phyloP scores from a whole-genome alignment of 2,888 invertebrate genomes.

The Myopa tessellatipennis region DNA sequence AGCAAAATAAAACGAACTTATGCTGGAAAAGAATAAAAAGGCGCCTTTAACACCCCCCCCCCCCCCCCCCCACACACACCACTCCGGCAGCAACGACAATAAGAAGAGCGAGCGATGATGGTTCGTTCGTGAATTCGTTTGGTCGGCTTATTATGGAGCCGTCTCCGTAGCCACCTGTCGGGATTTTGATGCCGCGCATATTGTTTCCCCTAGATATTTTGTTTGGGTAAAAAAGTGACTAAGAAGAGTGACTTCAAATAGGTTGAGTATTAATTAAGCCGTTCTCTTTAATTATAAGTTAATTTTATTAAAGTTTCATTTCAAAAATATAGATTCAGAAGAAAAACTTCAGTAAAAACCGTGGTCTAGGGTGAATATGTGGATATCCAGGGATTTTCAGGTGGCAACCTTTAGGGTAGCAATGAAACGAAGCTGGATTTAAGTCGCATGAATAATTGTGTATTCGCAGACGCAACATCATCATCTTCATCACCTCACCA shows the following conservation, averaged over 20 bases:
- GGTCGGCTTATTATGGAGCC: neutral
- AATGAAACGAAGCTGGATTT: neutral
- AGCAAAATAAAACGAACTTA: neutral
- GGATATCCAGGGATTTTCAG: neutral
- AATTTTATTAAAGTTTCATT: too few species aligned
- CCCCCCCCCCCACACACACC: neutral
- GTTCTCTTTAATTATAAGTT: too few species aligned
- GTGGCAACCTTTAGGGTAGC: constrained; percentile 12
- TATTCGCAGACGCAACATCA: neutral
- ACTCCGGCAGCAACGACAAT: neutral
- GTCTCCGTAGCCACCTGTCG: constrained; percentile 1
- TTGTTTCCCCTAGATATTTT: neutral
- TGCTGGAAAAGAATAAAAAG: neutral
- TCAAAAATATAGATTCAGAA: too few species aligned
- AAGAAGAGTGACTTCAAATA: neutral
- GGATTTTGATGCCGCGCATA: neutral
- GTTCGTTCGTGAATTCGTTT: neutral
- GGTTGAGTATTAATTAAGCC: too few species aligned
- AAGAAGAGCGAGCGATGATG: neutral
- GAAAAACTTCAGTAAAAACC: too few species aligned
- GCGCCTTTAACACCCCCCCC: neutral
- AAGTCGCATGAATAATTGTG: constrained; percentile 17
- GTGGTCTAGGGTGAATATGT: too few species aligned
- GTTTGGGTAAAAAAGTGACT: neutral
- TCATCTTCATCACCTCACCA: neutral